These are phyloP conservation scores for Megaceryle maxima DNA, from an alignment of 2,113 vertebrate species.

Conservation along the genomic window DNA sequence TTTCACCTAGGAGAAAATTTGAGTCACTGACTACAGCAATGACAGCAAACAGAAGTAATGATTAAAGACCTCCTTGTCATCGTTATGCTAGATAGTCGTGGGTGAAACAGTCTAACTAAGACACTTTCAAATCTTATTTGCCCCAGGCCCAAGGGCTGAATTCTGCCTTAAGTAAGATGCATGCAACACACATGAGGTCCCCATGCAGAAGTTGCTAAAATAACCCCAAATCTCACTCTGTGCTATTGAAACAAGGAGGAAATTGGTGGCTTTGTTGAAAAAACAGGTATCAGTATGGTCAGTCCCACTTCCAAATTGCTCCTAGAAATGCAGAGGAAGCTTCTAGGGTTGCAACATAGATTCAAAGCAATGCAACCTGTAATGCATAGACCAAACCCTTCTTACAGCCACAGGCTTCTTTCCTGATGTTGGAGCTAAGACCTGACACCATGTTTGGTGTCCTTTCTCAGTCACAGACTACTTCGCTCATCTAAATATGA, in stretches of 20 bases:
- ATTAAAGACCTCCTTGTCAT: constrained; percentile 31
- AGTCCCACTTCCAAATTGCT: background rate
- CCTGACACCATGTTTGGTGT: background rate
- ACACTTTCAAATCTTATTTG: background rate
- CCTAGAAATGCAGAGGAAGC: background rate
- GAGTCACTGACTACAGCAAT: constrained; percentile 20
- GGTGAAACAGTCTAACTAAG: background rate
- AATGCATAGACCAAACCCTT: background rate
- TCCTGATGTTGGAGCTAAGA: background rate
- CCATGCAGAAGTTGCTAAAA: background rate
- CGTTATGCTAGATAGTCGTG: background rate
- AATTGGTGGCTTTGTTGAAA: background rate
- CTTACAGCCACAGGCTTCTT: background rate
- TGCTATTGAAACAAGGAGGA: background rate
- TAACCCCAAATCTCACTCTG: background rate
- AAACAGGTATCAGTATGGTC: background rate
- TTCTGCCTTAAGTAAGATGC: background rate
- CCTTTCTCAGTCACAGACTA: background rate
- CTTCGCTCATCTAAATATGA: background rate
- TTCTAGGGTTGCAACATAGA: background rate
- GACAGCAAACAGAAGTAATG: constrained; percentile 54
- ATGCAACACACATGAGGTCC: background rate
- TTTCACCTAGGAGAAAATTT: constrained; percentile 56
- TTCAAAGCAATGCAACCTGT: background rate
- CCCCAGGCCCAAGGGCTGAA: background rate